phyloP scores from a whole-genome alignment of 2,888 invertebrate species.

The Drosophila ustulata region DNA sequence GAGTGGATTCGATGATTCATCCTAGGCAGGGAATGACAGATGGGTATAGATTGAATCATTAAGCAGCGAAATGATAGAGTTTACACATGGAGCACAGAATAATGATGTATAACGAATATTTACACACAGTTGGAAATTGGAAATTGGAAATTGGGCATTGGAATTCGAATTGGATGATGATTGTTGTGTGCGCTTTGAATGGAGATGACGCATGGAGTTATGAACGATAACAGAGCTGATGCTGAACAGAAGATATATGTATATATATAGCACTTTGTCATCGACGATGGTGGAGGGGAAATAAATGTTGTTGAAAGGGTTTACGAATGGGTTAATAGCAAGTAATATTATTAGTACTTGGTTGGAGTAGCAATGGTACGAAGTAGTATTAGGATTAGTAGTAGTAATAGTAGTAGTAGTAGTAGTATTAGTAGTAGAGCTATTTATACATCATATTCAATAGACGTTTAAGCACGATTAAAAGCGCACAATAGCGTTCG shows the following conservation, averaged over 20 bases:
- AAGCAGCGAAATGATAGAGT: constrained; percentile 33
- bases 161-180: constrained; percentile 6
- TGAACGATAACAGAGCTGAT: constrained; percentile 1
- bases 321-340: constrained; percentile 35
- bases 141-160: constrained; percentile 7
- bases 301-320: constrained; percentile 16
- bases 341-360: constrained; percentile 33
- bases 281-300: not conserved
- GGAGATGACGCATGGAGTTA: not conserved
- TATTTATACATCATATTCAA: constrained; percentile 47
- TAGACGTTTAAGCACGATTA: constrained; percentile 73
- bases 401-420: constrained; percentile 34
- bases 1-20: constrained; percentile 5
- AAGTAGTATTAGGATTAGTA: constrained; percentile 17
- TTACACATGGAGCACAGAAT: constrained; percentile 12
- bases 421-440: constrained; percentile 26
- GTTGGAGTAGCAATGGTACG: constrained; percentile 20
- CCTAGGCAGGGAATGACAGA: constrained; percentile 2
- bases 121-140: constrained; percentile 10
- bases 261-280: not conserved
- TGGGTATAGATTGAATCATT: constrained; percentile 2
- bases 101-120: constrained; percentile 20
- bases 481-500: constrained; percentile 72
- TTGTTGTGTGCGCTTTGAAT: constrained; percentile 3
- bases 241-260: not conserved